Conservation (phyloP, 2,113 vertebrate genomes). For the Silurus meridionalis region DNA sequence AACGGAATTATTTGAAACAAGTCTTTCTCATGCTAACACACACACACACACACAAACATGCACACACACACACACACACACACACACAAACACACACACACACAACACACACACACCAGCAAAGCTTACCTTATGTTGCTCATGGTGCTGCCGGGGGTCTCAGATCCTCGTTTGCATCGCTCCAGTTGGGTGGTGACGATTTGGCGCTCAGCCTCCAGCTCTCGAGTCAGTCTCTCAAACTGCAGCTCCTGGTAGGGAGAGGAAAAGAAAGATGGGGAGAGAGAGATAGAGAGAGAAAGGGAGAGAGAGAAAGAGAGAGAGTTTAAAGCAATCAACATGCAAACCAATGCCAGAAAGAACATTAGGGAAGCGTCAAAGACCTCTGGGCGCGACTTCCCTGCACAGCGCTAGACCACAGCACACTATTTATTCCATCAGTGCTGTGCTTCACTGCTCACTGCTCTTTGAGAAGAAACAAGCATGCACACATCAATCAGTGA, state of each 20-base stretch:
- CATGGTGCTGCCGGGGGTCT: constrained; percentile 90
- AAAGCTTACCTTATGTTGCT: constrained; percentile 92
- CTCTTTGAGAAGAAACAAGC: constrained; percentile 6
- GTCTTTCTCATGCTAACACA: background rate
- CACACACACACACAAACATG: constrained; percentile 24
- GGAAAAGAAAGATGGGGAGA: constrained; percentile 25
- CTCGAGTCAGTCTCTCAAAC: constrained; percentile 95
- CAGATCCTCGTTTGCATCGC: constrained; percentile 97
- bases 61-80: constrained; percentile 1
- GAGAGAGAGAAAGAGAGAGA: constrained; percentile 10
- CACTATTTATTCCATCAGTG: background rate
- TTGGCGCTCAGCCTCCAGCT: constrained; percentile 96
- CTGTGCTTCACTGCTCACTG: constrained; percentile 11
- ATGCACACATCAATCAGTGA: background rate
- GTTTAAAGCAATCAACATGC: constrained; percentile 29
- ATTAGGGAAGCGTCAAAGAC: constrained; percentile 25
- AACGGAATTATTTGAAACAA: background rate
- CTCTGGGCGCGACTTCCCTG: background rate
- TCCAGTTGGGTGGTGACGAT: constrained; percentile 96
- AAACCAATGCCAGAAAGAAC: constrained; percentile 13
- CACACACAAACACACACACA: constrained; percentile 2
- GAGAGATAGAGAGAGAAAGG: constrained; percentile 1
- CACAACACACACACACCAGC: constrained; percentile 24
- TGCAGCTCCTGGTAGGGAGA: constrained; percentile 84
- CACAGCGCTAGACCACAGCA: background rate